Conservation (phyloP, 1,140 invertebrate genomes). For the Apis laboriosa region DNA sequence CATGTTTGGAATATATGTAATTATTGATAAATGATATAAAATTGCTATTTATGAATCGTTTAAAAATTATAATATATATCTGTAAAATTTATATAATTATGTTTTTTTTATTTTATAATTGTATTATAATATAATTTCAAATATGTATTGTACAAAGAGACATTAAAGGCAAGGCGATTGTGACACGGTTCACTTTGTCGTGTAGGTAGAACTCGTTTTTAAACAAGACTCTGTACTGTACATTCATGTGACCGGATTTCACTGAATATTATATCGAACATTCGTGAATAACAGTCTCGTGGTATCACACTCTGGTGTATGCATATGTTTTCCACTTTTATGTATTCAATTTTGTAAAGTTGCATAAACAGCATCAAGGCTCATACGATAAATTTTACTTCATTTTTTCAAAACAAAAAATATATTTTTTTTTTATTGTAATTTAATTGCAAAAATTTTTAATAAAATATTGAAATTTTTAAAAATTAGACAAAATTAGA, state of each 20-base stretch:
- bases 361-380: background rate
- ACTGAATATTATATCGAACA: slow-evolving; percentile 46
- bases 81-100: background rate
- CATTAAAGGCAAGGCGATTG: background rate
- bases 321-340: background rate
- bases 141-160: slow-evolving; percentile 11
- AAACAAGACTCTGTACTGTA: slow-evolving; percentile 21
- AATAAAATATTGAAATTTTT: background rate
- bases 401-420: background rate
- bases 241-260: slow-evolving; percentile 41
- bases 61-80: background rate
- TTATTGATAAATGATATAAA: no score
- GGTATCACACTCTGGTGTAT: background rate
- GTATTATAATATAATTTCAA: slow-evolving; percentile 9
- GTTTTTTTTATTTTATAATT: background rate
- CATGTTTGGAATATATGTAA: no score
- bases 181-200: slow-evolving; percentile 44
- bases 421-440: background rate
- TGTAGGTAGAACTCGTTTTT: slow-evolving; percentile 57
- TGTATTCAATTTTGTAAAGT: background rate
- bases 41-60: no score
- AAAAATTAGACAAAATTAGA: background rate
- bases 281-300: slow-evolving; percentile 18
- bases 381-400: background rate
- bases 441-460: background rate